Conservation (phyloP, 2,113 vertebrate genomes). For the Callorhinus ursinus region DNA sequence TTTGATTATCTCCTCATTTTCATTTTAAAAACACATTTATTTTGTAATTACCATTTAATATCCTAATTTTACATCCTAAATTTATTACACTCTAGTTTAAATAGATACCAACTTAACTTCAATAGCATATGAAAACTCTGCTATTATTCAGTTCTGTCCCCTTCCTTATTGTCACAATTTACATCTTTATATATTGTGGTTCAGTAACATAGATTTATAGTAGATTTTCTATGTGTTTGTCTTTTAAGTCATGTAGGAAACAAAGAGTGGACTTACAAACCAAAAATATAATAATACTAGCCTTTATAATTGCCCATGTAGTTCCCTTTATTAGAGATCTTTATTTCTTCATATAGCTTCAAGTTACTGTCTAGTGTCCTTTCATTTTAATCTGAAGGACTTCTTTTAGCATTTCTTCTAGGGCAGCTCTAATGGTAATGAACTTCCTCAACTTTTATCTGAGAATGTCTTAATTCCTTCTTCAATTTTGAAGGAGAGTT, state of each 20-base stretch:
- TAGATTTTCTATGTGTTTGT: background rate
- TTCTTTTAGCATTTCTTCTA: background rate
- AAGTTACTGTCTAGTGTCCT: background rate
- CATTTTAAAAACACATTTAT: background rate
- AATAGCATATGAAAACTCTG: background rate
- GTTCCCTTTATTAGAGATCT: background rate
- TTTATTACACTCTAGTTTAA: conserved; percentile 10
- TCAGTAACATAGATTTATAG: background rate
- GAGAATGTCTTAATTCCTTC: background rate
- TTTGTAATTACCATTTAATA: conserved; percentile 12
- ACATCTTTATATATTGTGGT: background rate
- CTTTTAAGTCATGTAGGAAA: background rate
- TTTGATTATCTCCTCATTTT: background rate
- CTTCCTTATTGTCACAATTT: background rate
- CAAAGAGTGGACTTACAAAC: background rate
- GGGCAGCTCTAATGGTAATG: background rate
- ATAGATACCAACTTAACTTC: conserved; percentile 33
- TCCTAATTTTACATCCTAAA: background rate
- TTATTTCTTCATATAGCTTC: background rate
- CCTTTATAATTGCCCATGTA: background rate
- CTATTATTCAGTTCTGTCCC: background rate
- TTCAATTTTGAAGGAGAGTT: conserved; percentile 9
- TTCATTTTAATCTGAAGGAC: background rate
- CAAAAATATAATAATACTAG: conserved; percentile 20
- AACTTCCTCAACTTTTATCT: background rate